Percentiles rank a stretch among this genome's conserved stretches.
phyloP scores from a whole-genome alignment of 2,888 invertebrate species.

The Torymus texanus region DNA sequence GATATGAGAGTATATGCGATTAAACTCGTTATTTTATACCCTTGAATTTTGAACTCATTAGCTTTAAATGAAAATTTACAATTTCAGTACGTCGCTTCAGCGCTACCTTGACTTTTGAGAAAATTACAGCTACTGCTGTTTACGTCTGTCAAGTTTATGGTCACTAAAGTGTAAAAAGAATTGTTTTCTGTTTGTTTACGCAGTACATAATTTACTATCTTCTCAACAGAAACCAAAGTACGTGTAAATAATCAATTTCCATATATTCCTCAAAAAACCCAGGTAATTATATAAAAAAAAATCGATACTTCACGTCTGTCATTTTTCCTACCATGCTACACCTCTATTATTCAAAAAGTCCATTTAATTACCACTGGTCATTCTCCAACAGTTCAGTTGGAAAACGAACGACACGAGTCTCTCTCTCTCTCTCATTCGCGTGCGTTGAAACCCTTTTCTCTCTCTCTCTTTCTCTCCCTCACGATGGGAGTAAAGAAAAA shows the following conservation, averaged over 20 bases:
- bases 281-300: not conserved
- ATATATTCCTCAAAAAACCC: not conserved
- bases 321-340: not conserved
- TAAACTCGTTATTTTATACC: conserved; percentile 30
- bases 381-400: not conserved
- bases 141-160: too few species aligned
- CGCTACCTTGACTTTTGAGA: too few species aligned
- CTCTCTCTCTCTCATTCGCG: conserved; percentile 7
- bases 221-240: too few species aligned
- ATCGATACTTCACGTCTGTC: not conserved
- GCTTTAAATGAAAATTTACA: not conserved
- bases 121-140: too few species aligned
- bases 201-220: too few species aligned
- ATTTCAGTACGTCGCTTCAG: not conserved
- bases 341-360: conserved; percentile 20
- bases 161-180: too few species aligned
- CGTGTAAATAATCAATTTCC: not conserved
- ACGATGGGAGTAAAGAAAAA: not conserved
- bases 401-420: not conserved
- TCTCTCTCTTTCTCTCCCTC: not conserved
- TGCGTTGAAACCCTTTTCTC: conserved; percentile 28
- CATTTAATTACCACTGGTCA: conserved; percentile 14
- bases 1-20: conserved; percentile 43
- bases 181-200: too few species aligned
- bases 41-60: not conserved